phyloP scores from a whole-genome alignment of 1,140 invertebrate species.

The Gryllus bimaculatus region DNA sequence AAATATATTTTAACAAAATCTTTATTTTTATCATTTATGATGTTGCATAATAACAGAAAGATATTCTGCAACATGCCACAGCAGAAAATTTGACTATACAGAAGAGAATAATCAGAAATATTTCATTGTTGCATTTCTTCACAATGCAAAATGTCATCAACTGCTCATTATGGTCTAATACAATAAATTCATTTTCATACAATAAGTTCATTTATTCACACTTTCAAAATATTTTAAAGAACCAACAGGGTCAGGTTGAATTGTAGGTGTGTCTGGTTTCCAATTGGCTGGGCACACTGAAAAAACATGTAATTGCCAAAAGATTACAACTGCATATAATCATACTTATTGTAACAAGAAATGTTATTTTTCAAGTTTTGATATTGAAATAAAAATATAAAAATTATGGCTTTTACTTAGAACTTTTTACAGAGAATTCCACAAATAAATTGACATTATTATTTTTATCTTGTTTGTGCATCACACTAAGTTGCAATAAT shows the following conservation, averaged over 20 bases:
- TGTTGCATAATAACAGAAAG: too few species aligned
- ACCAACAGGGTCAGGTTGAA: conserved; percentile 71
- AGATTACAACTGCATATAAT: not conserved
- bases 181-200: not conserved
- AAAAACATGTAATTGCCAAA: conserved; percentile 24
- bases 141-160: not conserved
- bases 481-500: too few species aligned
- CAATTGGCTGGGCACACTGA: conserved; percentile 79
- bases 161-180: not conserved
- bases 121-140: not conserved
- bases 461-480: too few species aligned
- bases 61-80: too few species aligned
- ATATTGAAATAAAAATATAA: too few species aligned
- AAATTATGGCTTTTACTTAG: too few species aligned
- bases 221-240: conserved; percentile 69
- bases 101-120: not conserved
- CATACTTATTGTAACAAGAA: not conserved
- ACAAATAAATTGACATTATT: too few species aligned
- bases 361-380: too few species aligned
- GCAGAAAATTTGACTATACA: not conserved
- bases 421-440: too few species aligned
- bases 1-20: too few species aligned
- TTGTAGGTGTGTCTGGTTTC: conserved; percentile 68
- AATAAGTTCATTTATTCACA: conserved; percentile 26
- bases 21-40: too few species aligned